These are phyloP conservation scores for Eupithecia subfuscata DNA, from an alignment of 2,888 invertebrate species.

Conservation along the genomic window DNA sequence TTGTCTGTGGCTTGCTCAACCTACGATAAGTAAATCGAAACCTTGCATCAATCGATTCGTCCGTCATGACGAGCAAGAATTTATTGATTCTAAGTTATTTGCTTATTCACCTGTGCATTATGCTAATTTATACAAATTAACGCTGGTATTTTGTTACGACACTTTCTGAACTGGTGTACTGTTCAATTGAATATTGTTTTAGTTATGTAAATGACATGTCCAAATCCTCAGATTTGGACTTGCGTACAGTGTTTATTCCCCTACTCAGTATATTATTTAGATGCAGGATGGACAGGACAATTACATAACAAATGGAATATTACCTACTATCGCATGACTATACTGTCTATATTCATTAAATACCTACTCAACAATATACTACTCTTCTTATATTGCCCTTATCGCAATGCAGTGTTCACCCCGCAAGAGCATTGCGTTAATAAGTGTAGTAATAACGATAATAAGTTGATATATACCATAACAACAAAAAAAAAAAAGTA, in stretches of 20 bases:
- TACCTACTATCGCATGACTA: not conserved
- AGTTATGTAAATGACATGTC: not conserved
- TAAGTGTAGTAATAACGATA: no score
- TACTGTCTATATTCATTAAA: not conserved
- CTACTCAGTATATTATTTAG: not conserved
- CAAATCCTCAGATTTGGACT: not conserved
- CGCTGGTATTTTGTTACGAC: conserved; percentile 27
- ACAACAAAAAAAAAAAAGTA: not conserved
- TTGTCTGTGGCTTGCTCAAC: not conserved
- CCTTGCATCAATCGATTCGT: not conserved
- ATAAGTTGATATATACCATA: not conserved
- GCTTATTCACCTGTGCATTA: conserved; percentile 40
- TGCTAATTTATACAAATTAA: conserved; percentile 42
- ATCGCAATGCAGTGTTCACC: not conserved
- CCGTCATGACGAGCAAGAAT: conserved; percentile 23
- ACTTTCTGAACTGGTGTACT: conserved; percentile 27
- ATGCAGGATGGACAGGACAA: not conserved
- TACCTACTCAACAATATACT: not conserved
- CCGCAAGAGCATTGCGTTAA: not conserved
- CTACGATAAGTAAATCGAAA: not conserved
- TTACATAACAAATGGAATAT: not conserved
- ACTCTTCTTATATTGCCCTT: not conserved
- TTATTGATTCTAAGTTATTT: conserved; percentile 38
- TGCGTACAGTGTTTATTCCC: not conserved
- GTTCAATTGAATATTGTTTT: conserved; percentile 3